Conservation (phyloP, 2,113 vertebrate genomes). For the Cervus canadensis region DNA sequence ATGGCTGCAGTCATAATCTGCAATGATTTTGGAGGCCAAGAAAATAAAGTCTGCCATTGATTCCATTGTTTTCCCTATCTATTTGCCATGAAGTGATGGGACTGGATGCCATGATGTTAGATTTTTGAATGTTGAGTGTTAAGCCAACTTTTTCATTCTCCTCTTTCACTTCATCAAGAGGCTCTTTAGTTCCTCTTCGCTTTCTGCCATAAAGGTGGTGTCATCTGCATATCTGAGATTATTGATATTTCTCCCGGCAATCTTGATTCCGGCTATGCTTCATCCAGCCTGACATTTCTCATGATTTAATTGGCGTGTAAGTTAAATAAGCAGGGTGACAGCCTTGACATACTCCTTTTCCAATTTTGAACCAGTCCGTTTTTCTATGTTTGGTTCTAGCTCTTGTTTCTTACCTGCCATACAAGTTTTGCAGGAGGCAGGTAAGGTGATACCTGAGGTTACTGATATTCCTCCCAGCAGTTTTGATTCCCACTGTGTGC, state of each 20-base stretch:
- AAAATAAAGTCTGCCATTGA: neutral
- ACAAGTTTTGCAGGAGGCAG: neutral
- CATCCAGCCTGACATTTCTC: neutral
- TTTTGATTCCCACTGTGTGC: neutral
- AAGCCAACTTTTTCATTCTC: neutral
- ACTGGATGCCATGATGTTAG: neutral
- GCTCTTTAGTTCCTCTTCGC: neutral
- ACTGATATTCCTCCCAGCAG: neutral
- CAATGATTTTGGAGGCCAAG: neutral
- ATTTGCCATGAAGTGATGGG: neutral
- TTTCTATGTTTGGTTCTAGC: neutral
- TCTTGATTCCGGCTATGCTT: neutral
- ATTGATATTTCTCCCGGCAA: neutral
- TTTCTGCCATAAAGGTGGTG: neutral
- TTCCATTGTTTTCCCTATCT: neutral
- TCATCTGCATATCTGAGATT: neutral
- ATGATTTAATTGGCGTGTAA: neutral
- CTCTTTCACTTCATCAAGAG: neutral
- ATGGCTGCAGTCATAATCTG: neutral
- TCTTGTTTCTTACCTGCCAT: neutral
- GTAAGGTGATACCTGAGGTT: neutral
- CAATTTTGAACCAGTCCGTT: neutral
- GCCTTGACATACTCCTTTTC: neutral
- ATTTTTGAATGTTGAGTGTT: neutral
- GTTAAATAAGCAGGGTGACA: neutral